A percentile compares a stretch with the other conserved stretches of the same genome.
These are phyloP conservation scores for Scomber japonicus DNA, from an alignment of 2,113 vertebrate genomes.

Conservation along the genomic window DNA sequence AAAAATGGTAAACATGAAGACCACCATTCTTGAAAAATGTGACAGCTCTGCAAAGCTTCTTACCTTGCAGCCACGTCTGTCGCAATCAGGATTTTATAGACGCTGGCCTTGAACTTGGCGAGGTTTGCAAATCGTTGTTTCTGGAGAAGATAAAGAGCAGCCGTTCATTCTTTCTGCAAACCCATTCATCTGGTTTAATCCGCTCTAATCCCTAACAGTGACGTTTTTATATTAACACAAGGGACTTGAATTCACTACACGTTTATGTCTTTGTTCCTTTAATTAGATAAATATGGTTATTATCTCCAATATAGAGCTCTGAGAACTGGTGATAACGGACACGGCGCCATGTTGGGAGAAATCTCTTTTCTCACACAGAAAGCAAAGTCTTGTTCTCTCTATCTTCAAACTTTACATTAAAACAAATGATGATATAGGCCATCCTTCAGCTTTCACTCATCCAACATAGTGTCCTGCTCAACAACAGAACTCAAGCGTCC, in stretches of 20 bases:
- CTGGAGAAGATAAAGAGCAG: constrained; percentile 73
- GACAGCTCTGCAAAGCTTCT: neutral
- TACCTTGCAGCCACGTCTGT: constrained; percentile 96
- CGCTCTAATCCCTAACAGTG: constrained; percentile 11
- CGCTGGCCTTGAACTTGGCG: constrained; percentile 96
- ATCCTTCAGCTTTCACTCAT: neutral
- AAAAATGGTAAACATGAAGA: too few relatives aligned
- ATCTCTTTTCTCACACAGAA: neutral
- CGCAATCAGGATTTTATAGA: constrained; percentile 94
- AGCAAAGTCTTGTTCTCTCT: constrained; percentile 1
- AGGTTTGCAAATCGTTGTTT: constrained; percentile 93
- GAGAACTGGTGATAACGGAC: constrained; percentile 4
- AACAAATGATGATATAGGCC: neutral
- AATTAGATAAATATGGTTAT: neutral
- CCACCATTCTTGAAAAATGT: neutral
- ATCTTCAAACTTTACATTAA: neutral
- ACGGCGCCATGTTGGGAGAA: neutral
- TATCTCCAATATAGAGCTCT: neutral
- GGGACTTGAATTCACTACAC: neutral
- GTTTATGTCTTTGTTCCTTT: neutral
- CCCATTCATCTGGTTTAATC: constrained; percentile 27
- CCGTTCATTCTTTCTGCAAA: neutral
- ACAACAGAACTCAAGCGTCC: too few relatives aligned
- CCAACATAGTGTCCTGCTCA: too few relatives aligned
- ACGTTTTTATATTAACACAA: neutral